Percentiles rank a stretch among this genome's conserved stretches.
Conservation (phyloP, 2,888 invertebrate species). For the Willowsia nigromaculata region DNA sequence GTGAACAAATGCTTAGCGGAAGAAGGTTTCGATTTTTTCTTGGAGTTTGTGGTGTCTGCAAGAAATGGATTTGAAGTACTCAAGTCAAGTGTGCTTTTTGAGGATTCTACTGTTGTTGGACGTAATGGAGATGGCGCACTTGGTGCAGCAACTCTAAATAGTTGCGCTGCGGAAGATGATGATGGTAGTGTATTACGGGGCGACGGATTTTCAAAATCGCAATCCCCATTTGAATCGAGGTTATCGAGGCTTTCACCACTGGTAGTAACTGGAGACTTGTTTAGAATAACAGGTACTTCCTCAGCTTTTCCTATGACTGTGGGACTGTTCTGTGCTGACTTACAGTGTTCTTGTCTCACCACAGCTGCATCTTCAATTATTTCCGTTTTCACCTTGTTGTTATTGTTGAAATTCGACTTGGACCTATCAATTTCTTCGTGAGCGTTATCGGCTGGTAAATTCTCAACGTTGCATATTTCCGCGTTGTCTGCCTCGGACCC, state of each 20-base stretch:
- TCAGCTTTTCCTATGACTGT: too few species aligned
- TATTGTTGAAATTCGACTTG: neutral
- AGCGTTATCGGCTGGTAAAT: neutral
- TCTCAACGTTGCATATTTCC: neutral
- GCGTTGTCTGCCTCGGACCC: neutral
- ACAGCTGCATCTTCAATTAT: too few species aligned
- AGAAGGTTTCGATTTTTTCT: neutral
- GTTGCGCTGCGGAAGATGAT: conserved; percentile 30
- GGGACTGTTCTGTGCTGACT: too few species aligned
- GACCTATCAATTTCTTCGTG: neutral
- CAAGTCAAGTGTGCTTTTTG: neutral
- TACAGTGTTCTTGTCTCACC: too few species aligned
- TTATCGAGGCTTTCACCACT: neutral
- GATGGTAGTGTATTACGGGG: neutral
- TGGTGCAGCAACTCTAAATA: conserved; percentile 16
- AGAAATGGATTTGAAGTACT: neutral
- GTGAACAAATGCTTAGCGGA: conserved; percentile 11
- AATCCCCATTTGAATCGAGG: neutral
- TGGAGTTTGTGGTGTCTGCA: neutral
- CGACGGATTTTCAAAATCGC: neutral
- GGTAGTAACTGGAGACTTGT: too few species aligned
- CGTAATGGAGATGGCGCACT: neutral
- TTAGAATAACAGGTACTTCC: too few species aligned
- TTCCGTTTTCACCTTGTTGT: neutral
- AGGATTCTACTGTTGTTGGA: neutral